Conservation (phyloP, 2,888 invertebrate genomes). For the Athalia rosae region DNA sequence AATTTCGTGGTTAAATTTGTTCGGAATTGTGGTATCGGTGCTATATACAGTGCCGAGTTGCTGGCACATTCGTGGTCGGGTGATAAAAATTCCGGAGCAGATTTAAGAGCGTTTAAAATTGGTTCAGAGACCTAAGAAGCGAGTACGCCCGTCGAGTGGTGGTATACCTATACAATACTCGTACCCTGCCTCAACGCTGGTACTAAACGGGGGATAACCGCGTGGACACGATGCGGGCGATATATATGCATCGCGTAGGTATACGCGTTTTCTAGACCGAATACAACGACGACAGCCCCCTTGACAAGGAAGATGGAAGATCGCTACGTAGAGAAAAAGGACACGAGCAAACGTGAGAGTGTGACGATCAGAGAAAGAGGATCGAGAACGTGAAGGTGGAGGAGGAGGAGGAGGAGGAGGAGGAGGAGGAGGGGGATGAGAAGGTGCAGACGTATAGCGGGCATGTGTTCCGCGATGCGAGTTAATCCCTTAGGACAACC, state of each 20-base stretch:
- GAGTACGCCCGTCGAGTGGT: not conserved
- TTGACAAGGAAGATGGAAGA: conserved; percentile 30
- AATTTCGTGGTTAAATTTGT: not conserved
- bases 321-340: conserved; percentile 11
- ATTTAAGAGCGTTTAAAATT: conserved; percentile 34
- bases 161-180: conserved; percentile 15
- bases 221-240: not conserved
- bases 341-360: not conserved
- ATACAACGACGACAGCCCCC: not conserved
- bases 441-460: conserved; percentile 61
- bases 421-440: conserved; percentile 49
- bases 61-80: not conserved
- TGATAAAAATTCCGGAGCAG: conserved; percentile 28
- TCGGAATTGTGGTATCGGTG: not conserved
- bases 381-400: conserved; percentile 9
- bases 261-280: conserved; percentile 18
- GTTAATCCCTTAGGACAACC: conserved; percentile 64
- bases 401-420: conserved; percentile 55
- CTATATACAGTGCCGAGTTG: not conserved
- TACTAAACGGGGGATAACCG: conserved; percentile 31
- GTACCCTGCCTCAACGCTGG: not conserved
- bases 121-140: conserved; percentile 3
- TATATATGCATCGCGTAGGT: conserved; percentile 8
- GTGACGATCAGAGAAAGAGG: not conserved
- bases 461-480: conserved; percentile 61